Percentiles rank a stretch among this genome's conserved stretches.
phyloP scores from a whole-genome alignment of 1,140 invertebrate genomes.

The Pseudomyrmex cubaensis region DNA sequence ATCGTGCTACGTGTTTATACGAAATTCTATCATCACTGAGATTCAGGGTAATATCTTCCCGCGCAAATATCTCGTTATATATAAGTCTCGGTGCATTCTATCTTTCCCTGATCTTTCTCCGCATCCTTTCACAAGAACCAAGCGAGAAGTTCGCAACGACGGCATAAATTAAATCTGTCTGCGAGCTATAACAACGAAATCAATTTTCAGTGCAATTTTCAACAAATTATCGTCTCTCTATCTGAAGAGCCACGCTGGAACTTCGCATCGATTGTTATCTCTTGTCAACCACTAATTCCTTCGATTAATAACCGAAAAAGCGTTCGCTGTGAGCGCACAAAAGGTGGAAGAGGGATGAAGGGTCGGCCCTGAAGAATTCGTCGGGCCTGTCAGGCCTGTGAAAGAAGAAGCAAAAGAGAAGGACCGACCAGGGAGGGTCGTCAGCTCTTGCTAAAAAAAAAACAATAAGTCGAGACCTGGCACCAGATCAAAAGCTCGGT shows the following conservation, averaged over 20 bases:
- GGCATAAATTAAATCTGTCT: not conserved
- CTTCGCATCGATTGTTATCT: not conserved
- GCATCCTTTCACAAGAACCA: not conserved
- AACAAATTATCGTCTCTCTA: conserved; percentile 1
- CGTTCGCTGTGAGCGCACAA: conserved; percentile 13
- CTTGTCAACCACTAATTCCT: not conserved
- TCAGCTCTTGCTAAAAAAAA: conserved; percentile 65
- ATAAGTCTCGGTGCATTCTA: not conserved
- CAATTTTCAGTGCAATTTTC: conserved; percentile 36
- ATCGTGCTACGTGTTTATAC: not conserved
- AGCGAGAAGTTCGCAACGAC: conserved; percentile 32
- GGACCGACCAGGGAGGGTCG: conserved; percentile 61
- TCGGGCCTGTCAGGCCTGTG: conserved; percentile 43
- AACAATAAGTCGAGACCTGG: conserved; percentile 67
- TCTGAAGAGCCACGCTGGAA: conserved; percentile 4
- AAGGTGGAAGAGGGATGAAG: conserved; percentile 60
- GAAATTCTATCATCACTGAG: not conserved
- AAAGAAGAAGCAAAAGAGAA: not conserved
- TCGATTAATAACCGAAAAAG: conserved; percentile 14
- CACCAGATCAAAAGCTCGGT: conserved; percentile 74
- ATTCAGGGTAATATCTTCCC: not conserved
- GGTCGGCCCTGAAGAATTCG: conserved; percentile 58
- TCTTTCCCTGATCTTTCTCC: not conserved
- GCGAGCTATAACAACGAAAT: conserved; percentile 27
- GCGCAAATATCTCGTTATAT: not conserved